phyloP scores from a whole-genome alignment of 2,888 invertebrate genomes.

The Augiades crinisus region DNA sequence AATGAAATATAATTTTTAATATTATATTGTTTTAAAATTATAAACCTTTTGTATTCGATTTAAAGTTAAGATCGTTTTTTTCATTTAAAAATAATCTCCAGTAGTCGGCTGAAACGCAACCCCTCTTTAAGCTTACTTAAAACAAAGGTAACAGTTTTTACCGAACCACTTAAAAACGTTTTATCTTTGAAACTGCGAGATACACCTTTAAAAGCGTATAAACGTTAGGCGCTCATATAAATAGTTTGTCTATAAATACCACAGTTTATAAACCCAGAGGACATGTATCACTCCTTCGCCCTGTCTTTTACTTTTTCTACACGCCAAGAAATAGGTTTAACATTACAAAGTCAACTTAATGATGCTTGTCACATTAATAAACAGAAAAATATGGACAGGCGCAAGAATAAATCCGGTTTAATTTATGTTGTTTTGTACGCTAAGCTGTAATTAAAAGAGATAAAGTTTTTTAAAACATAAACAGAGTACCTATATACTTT shows the following conservation, averaged over 20 bases:
- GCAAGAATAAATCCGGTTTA: slow-evolving; percentile 2
- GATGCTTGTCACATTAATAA: slow-evolving; percentile 7
- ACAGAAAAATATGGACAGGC: slow-evolving; percentile 9
- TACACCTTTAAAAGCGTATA: slow-evolving; percentile 32
- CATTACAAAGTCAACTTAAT: slow-evolving; percentile 25
- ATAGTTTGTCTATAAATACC: slow-evolving; percentile 35
- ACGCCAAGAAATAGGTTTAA: slow-evolving; percentile 13
- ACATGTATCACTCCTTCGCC: slow-evolving; percentile 28
- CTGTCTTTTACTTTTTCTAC: slow-evolving; percentile 19
- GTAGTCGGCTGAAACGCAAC: not conserved
- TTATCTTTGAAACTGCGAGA: slow-evolving; percentile 27
- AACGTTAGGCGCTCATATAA: slow-evolving; percentile 25
- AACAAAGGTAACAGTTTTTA: slow-evolving; percentile 9
- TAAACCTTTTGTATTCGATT: too few relatives aligned
- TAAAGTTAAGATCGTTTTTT: too few relatives aligned
- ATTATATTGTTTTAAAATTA: too few relatives aligned
- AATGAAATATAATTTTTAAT: too few relatives aligned
- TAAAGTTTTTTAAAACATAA: too few relatives aligned
- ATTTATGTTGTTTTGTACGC: too few relatives aligned
- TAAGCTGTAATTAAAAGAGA: too few relatives aligned
- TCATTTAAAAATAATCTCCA: too few relatives aligned
- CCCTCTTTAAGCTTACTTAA: not conserved
- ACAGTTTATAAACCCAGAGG: slow-evolving; percentile 29
- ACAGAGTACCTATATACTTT: too few relatives aligned
- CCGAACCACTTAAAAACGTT: slow-evolving; percentile 26